Conservation (phyloP, 2,888 invertebrate species). For the Cephus pulcher region DNA sequence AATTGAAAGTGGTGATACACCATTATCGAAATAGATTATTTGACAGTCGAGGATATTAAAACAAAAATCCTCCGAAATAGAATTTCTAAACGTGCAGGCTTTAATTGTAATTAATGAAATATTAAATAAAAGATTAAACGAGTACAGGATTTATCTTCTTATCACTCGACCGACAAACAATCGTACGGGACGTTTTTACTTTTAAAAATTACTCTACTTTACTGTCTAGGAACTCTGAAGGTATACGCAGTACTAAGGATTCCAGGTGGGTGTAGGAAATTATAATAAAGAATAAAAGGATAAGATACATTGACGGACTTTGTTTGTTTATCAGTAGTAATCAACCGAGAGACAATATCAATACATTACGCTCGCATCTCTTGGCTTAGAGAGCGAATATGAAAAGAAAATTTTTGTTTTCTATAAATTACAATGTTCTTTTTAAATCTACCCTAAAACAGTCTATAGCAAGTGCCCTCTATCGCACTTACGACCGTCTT, state of each 20-base stretch:
- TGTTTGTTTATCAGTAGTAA: background rate
- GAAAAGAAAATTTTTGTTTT: background rate
- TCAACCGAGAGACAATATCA: background rate
- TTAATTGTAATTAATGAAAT: background rate
- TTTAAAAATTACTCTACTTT: constrained; percentile 8
- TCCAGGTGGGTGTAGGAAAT: background rate
- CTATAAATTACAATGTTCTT: constrained; percentile 39
- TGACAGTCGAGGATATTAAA: background rate
- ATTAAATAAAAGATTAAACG: background rate
- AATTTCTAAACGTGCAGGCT: background rate
- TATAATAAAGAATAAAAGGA: background rate
- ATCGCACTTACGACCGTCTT: constrained; percentile 26
- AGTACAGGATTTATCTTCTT: background rate
- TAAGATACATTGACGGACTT: background rate
- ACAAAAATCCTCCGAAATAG: background rate
- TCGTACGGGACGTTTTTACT: background rate
- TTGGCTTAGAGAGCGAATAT: background rate
- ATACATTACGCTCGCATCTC: background rate
- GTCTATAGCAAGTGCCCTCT: constrained; percentile 52
- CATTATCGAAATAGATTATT: background rate
- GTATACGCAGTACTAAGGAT: background rate
- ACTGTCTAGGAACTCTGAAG: background rate
- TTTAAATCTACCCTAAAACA: constrained; percentile 46
- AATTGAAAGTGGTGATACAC: background rate
- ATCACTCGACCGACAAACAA: background rate